Evolutionary conservation across 2,888 invertebrate species (phyloP), one percentile per base, ranked within the genome.

Genomic region (Oligia fasciuncula): DNA sequence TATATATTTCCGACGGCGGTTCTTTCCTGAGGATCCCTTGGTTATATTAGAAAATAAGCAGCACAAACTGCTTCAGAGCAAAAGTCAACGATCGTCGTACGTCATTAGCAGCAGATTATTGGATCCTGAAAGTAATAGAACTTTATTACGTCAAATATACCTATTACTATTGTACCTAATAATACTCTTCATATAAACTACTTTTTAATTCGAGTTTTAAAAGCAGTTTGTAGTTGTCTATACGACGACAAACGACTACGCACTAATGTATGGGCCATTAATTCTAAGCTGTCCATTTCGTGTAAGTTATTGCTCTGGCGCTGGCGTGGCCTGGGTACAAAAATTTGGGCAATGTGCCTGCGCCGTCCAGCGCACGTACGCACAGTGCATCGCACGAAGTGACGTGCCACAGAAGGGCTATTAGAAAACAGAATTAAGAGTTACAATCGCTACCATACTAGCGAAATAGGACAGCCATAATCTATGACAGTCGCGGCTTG

Each of bases 311-410:
- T 76, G 81, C 80, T 76, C 79, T 73, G 60, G 49, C 70, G 49
- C 80, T 69, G 60, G 54, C 70, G 60, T 80, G 60, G 54, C 72
- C 54, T 85, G 69, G 62, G 29, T 13, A 46, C 14, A 40, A 13
- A 63, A 8, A 79, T 76, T 86, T 84, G 71, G 79, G 67, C 73
- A 62, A 63, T 73, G 84, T 70, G 84, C 79, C 23, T 83, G 87
- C 84, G 78, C 83, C 70, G 68, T 14, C 6, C 2, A 43, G 29
- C 54, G 80, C 88, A 89, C 88, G 88, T 89, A 88, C 73, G 83
- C 88, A 83, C 73, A 60, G 11, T 17, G 5, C 77, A 70, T 69
- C 49, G 4, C 49, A 80, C 46, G 17, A 17, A 76, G 14, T 51
- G 0, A 66, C 17, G 63, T 17, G 49, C 6, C 57, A 60, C 74